These are phyloP conservation scores for Heliconius congener DNA, from an alignment of 1,140 invertebrate species.

Conservation along the genomic window DNA sequence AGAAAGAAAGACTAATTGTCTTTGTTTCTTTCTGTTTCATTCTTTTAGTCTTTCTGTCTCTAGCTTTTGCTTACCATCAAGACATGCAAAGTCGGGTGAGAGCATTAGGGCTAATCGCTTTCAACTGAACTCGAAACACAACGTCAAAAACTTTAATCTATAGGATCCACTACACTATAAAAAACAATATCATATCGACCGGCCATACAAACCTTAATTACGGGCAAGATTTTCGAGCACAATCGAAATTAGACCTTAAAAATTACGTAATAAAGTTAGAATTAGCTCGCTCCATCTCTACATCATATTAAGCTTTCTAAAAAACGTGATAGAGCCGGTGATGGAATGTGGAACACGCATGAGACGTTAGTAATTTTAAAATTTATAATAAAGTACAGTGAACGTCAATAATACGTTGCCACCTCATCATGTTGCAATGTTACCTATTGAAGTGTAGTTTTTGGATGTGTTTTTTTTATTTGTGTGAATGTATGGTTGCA, in stretches of 20 bases:
- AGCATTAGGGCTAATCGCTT: slow-evolving; percentile 38
- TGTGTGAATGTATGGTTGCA: not conserved
- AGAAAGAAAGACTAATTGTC: too few relatives aligned
- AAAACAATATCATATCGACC: slow-evolving; percentile 73
- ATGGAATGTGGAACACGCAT: slow-evolving; percentile 67
- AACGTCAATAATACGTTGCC: slow-evolving; percentile 32
- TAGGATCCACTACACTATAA: slow-evolving; percentile 71
- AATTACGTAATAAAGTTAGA: slow-evolving; percentile 36
- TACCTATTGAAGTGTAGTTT: not conserved
- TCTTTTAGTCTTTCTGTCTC: not conserved
- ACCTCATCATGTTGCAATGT: slow-evolving; percentile 29
- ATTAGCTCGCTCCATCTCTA: slow-evolving; percentile 30
- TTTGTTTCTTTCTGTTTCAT: not conserved
- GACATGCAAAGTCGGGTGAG: slow-evolving; percentile 30
- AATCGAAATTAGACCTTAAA: slow-evolving; percentile 45
- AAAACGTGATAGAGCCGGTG: slow-evolving; percentile 63
- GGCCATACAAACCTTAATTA: slow-evolving; percentile 71
- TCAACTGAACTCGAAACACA: slow-evolving; percentile 48
- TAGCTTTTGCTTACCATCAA: not conserved
- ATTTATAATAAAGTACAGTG: slow-evolving; percentile 54
- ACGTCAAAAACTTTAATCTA: slow-evolving; percentile 68
- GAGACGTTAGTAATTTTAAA: slow-evolving; percentile 60
- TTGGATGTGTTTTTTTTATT: not conserved
- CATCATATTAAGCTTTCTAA: slow-evolving; percentile 71
- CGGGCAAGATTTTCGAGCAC: slow-evolving; percentile 41